These are phyloP conservation scores for Suricata suricatta DNA, from an alignment of 2,113 vertebrate genomes.

Conservation along the genomic window DNA sequence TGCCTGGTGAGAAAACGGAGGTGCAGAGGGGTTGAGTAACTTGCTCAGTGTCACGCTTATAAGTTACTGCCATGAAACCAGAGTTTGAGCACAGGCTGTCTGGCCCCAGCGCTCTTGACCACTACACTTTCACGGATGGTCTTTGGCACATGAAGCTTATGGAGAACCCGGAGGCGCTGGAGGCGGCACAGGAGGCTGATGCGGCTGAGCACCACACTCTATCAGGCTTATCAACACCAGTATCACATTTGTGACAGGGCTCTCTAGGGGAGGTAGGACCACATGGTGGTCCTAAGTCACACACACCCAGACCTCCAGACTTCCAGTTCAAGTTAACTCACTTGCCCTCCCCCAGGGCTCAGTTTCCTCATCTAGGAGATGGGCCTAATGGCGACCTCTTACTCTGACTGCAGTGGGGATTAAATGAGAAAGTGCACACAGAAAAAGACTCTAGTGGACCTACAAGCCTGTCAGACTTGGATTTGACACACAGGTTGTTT, in stretches of 20 bases:
- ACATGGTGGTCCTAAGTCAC: too few species aligned
- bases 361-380: neutral
- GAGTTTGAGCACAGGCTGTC: neutral
- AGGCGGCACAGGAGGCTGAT: neutral
- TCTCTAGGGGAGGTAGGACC: accelerated
- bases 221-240: neutral
- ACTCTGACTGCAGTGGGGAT: neutral
- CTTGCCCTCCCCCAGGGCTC: neutral
- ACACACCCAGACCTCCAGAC: neutral
- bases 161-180: neutral
- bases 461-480: neutral
- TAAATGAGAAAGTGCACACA: neutral
- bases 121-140: neutral
- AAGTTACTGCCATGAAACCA: neutral
- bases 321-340: neutral
- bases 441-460: neutral
- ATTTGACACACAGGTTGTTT: neutral
- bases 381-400: neutral
- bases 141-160: neutral
- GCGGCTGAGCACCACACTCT: neutral
- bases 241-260: neutral
- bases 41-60: neutral
- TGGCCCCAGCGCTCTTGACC: neutral
- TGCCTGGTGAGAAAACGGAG: neutral
- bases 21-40: neutral